phyloP scores from a whole-genome alignment of 2,888 invertebrate genomes.

The Ischnura elegans region DNA sequence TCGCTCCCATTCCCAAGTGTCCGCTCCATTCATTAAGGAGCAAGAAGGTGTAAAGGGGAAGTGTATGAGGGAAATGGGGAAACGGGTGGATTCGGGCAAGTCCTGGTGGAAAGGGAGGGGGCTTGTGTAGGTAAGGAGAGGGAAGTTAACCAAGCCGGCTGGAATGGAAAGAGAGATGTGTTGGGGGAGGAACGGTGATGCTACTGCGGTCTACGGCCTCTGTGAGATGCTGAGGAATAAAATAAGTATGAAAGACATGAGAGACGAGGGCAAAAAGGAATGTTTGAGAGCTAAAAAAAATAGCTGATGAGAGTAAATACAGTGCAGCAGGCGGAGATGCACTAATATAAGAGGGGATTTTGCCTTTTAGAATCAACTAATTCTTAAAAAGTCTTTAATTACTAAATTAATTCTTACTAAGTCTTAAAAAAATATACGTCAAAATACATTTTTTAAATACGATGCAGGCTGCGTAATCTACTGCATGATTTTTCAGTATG shows the following conservation, averaged over 20 bases:
- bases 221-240: not conserved
- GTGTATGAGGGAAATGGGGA: not conserved
- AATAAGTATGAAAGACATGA: not conserved
- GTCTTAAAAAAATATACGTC: no score
- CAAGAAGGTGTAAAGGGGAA: slow-evolving; percentile 3
- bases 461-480: no score
- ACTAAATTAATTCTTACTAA: no score
- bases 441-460: no score
- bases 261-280: not conserved
- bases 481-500: no score
- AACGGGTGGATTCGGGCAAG: no score
- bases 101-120: not conserved
- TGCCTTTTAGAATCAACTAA: no score
- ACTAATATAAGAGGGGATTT: no score
- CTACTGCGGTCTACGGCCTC: not conserved
- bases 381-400: no score
- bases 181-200: not conserved
- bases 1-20: slow-evolving; percentile 24
- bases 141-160: not conserved
- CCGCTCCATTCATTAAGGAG: slow-evolving; percentile 56
- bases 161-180: not conserved
- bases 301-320: no score
- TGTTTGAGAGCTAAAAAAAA: no score
- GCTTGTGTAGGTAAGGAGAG: not conserved
- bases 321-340: no score